Percentiles rank a stretch among this genome's conserved stretches.
Evolutionary conservation across 2,888 invertebrate species (phyloP).

Genomic region (Limnephilus lunatus): DNA sequence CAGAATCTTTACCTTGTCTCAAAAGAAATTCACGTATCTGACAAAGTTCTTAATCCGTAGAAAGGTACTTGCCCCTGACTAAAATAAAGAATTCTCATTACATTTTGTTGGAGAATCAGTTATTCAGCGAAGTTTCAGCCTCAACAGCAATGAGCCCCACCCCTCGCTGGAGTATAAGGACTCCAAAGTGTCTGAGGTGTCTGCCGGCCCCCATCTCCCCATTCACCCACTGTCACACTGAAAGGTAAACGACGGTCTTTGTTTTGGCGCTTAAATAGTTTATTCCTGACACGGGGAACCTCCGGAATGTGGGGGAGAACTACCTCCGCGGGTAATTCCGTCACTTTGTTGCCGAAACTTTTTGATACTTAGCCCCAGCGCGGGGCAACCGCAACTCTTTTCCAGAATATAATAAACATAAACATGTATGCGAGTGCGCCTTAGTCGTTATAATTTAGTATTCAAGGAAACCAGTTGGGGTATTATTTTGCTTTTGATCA

Average conservation of each 20-base stretch:
- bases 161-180: background rate
- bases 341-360: constrained; percentile 63
- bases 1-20: background rate
- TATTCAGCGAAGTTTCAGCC: background rate
- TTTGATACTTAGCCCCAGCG: constrained; percentile 55
- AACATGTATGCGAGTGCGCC: background rate
- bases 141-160: background rate
- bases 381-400: constrained; percentile 38
- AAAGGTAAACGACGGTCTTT: constrained; percentile 62
- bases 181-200: background rate
- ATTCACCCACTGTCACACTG: constrained; percentile 49
- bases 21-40: background rate
- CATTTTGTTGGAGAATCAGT: background rate
- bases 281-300: constrained; percentile 64
- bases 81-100: constrained; percentile 26
- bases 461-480: background rate
- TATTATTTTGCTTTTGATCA: background rate
- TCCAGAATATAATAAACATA: constrained; percentile 49
- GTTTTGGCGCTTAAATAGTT: constrained; percentile 64
- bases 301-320: constrained; percentile 58
- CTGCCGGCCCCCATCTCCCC: background rate
- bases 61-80: background rate
- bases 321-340: constrained; percentile 59
- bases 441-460: constrained; percentile 13
- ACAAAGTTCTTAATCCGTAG: background rate